Percentiles rank a stretch among this genome's conserved stretches.
Evolutionary conservation across 2,797 vertebrate genomes (phyloP).

Genomic region (Eleutherodactylus coqui): DNA sequence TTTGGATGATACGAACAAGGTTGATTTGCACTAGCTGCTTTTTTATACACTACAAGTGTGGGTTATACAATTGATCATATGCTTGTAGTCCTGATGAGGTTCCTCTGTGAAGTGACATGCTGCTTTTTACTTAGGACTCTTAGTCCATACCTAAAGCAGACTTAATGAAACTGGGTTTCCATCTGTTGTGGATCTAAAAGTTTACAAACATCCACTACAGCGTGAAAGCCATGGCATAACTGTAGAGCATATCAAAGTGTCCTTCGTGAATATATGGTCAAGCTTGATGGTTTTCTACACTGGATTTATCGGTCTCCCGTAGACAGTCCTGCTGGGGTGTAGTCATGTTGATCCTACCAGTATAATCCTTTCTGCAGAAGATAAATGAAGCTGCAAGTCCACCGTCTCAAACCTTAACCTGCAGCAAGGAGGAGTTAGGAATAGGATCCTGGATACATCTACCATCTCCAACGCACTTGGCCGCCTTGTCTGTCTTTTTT

Average conservation of each 20-base stretch:
- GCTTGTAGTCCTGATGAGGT: not conserved
- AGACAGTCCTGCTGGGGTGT: not conserved
- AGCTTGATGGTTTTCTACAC: not conserved
- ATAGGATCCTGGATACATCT: not conserved
- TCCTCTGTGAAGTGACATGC: constrained; percentile 2
- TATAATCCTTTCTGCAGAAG: not conserved
- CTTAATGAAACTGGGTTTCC: not conserved
- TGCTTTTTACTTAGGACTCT: not conserved
- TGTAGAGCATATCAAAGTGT: constrained; percentile 7
- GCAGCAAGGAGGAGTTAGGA: not conserved
- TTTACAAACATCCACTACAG: not conserved
- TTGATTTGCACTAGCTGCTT: constrained; percentile 41
- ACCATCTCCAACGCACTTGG: not conserved
- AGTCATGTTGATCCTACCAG: not conserved
- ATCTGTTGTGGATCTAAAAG: not conserved
- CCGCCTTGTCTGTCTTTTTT: not conserved
- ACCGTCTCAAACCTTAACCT: not conserved
- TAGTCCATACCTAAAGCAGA: not conserved
- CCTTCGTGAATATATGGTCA: constrained; percentile 5
- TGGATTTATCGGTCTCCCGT: not conserved
- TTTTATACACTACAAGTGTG: constrained; percentile 41
- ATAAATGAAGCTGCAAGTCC: not conserved
- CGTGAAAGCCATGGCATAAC: not conserved
- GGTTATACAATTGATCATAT: not conserved
- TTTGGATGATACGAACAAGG: constrained; percentile 22